Evolutionary conservation across 2,888 invertebrate species (phyloP), one percentile per base, ranked within the genome.

Genomic region (Cephus nigrinus): DNA sequence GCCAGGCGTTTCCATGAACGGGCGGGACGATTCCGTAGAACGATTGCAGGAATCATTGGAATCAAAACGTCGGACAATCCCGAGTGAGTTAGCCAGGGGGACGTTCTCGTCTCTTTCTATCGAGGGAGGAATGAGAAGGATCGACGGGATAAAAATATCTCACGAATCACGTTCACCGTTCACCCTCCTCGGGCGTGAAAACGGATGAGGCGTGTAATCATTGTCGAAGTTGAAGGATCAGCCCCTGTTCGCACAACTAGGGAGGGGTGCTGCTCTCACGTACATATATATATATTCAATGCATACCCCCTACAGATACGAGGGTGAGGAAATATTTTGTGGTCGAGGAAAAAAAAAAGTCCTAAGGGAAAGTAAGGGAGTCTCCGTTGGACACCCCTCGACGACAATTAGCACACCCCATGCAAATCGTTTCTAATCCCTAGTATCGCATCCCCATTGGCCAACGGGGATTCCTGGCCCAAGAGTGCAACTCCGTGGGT

Each of bases 361-460:
- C 9, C 55, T 23, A 23, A 23, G 55, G 55, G 55, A 55, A 55
- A 9, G 2, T 55, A 55, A 55, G 55, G 55, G 55, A 55, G 55
- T 55, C 55, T 23, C 55, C 55, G 23, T 71, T 30, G 32, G 72
- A 71, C 33, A 12, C 74, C 35, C 35, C n/a, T 35, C 15, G 73
- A 35, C 82, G 85, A 84, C 87, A 85, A 87, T 87, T 83, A 85
- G 84, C 84, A 83, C 82, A 78, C 81, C 84, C 83, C 83, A 80
- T 80, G 82, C 85, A 83, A 86, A 87, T 87, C 84, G 81, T 82
- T 84, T 80, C 83, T 86, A 86, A 87, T 87, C 83, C 85, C 75
- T 72, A 79, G 87, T 84, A 86, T 86, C 86, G 82, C 78, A 80
- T 76, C 73, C 79, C 77, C 33, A 33, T 12, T 55, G 55, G 23